Conservation (phyloP, 2,797 vertebrate species). For the Mormyrus hasselquistii region DNA sequence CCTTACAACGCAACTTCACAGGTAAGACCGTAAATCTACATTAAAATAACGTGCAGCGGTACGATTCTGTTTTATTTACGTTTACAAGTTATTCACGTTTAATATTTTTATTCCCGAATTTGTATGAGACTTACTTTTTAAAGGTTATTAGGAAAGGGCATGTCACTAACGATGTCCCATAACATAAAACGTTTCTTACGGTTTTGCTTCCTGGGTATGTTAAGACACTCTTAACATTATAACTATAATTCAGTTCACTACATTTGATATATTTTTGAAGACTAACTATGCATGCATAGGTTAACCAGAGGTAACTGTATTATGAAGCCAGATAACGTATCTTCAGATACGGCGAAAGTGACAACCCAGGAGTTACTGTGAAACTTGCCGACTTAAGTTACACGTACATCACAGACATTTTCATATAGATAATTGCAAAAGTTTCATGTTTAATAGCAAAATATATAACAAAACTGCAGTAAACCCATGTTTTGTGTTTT, state of each 20-base stretch:
- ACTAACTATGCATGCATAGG: not conserved
- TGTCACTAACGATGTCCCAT: not conserved
- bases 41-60: not conserved
- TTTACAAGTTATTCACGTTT: not conserved
- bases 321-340: not conserved
- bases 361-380: not conserved
- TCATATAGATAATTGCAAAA: not conserved
- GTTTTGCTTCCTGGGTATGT: conserved; percentile 1
- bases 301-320: not conserved
- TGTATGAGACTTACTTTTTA: not conserved
- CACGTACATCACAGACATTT: not conserved
- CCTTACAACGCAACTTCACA: conserved; percentile 89
- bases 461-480: not conserved
- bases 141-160: not conserved
- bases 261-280: not conserved
- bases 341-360: not conserved
- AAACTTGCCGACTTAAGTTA: not conserved
- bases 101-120: not conserved
- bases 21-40: conserved; percentile 66
- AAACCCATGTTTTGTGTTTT: not conserved
- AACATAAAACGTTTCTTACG: not conserved
- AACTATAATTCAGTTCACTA: not conserved
- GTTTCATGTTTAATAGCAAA: not conserved
- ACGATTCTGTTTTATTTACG: not conserved
- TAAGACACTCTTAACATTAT: not conserved